phyloP scores from a whole-genome alignment of 30 jellyfish, hydroid and myxozoan genomes.

The Aurelia sp. region DNA sequence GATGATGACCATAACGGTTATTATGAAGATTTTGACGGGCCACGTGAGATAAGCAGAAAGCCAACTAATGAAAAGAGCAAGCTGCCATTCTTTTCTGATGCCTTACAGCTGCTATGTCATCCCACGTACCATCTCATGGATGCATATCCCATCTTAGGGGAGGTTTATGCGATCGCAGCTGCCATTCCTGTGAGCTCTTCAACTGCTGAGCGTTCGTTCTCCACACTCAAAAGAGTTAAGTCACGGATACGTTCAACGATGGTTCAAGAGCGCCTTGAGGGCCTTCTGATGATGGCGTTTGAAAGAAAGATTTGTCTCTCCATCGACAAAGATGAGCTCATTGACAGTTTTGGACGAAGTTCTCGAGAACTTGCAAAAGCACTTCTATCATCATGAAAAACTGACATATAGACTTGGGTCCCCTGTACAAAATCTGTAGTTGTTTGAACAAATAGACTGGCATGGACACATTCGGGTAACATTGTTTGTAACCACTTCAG shows the following conservation, averaged over 20 bases:
- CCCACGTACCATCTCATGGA: constrained; percentile 22
- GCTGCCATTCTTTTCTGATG: constrained; percentile 21
- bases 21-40: constrained; percentile 7
- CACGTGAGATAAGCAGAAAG: background rate
- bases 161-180: constrained; percentile 38
- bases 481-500: too few species aligned
- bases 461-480: too few species aligned
- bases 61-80: constrained; percentile 1
- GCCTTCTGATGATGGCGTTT: constrained; percentile 20
- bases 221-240: constrained; percentile 9
- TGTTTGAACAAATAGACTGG: too few species aligned
- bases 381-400: background rate
- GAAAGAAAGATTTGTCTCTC: constrained; percentile 31
- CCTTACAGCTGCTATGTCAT: constrained; percentile 21
- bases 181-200: constrained; percentile 36
- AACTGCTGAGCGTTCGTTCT: constrained; percentile 32
- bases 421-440: too few species aligned
- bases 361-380: constrained; percentile 13
- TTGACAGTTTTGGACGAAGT: background rate
- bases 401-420: background rate
- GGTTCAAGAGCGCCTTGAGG: constrained; percentile 44
- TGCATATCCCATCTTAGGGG: constrained; percentile 23
- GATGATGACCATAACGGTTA: background rate
- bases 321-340: constrained; percentile 6
- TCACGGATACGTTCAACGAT: constrained; percentile 22